Evolutionary conservation across 2,888 invertebrate genomes (phyloP).

Genomic region (Drosophila subsilvestris): DNA sequence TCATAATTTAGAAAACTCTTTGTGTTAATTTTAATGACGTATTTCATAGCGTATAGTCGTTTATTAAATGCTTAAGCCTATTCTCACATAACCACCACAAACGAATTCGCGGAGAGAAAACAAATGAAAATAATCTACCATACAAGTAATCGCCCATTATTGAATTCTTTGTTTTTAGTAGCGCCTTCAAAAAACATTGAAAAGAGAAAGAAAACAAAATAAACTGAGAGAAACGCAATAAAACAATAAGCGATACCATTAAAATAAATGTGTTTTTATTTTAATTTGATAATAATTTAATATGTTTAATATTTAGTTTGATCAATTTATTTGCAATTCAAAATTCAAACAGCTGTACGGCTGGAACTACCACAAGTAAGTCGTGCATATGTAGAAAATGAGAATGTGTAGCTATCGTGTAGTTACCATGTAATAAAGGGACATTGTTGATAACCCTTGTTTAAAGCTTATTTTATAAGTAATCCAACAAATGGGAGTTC

Average conservation of each 20-base stretch:
- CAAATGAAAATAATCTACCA: conserved; percentile 55
- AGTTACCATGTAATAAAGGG: too few species aligned
- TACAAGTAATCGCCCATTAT: conserved; percentile 56
- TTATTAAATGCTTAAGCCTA: conserved; percentile 78
- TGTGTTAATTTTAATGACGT: conserved; percentile 50
- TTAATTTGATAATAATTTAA: background rate
- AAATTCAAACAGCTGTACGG: background rate
- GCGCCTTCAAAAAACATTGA: conserved; percentile 47
- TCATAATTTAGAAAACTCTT: conserved; percentile 58
- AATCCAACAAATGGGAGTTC: too few species aligned
- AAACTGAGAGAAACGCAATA: conserved; percentile 45
- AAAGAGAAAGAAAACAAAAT: conserved; percentile 37
- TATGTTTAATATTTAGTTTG: background rate
- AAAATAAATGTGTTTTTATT: conserved; percentile 25
- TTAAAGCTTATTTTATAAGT: too few species aligned
- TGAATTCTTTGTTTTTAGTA: conserved; percentile 66
- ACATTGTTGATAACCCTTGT: too few species aligned
- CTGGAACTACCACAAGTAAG: too few species aligned
- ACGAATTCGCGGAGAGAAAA: conserved; percentile 44
- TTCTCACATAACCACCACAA: conserved; percentile 62
- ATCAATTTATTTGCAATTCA: background rate
- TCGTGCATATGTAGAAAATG: too few species aligned
- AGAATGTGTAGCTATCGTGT: too few species aligned
- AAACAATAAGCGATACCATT: conserved; percentile 47
- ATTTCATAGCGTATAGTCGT: conserved; percentile 69